phyloP scores from a whole-genome alignment of 2,888 invertebrate genomes.

The Thera obeliscata region DNA sequence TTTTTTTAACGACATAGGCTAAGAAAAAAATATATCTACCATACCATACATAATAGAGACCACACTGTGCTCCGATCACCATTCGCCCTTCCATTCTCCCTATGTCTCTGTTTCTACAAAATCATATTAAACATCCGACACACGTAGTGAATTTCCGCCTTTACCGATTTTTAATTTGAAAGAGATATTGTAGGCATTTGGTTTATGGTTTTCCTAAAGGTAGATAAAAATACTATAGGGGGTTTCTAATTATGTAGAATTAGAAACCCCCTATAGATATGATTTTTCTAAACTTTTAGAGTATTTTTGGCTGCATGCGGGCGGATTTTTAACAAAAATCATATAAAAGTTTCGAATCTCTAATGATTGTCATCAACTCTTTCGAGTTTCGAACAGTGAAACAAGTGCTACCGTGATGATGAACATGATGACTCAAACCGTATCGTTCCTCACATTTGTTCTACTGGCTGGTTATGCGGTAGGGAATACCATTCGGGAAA shows the following conservation, averaged over 20 bases:
- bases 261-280: constrained; percentile 20
- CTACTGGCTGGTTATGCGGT: constrained; percentile 9
- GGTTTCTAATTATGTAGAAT: not conserved
- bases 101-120: too few relatives aligned
- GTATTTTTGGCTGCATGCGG: constrained; percentile 27
- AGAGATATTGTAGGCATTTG: too few relatives aligned
- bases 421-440: constrained; percentile 19
- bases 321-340: constrained; percentile 15
- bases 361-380: constrained; percentile 10
- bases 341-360: constrained; percentile 14
- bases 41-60: too few relatives aligned
- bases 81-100: too few relatives aligned
- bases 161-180: too few relatives aligned
- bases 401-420: constrained; percentile 3
- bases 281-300: not conserved
- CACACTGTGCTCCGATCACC: too few relatives aligned
- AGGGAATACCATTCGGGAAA: constrained; percentile 15
- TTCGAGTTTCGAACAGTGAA: not conserved
- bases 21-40: too few relatives aligned
- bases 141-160: too few relatives aligned
- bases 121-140: too few relatives aligned
- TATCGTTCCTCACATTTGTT: constrained; percentile 11
- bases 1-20: too few relatives aligned
- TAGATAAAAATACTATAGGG: too few relatives aligned
- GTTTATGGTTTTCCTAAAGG: too few relatives aligned